Percentiles rank a stretch among this genome's conserved stretches.
Conservation (phyloP, 2,797 vertebrate species). For the Peromyscus attwateri region DNA sequence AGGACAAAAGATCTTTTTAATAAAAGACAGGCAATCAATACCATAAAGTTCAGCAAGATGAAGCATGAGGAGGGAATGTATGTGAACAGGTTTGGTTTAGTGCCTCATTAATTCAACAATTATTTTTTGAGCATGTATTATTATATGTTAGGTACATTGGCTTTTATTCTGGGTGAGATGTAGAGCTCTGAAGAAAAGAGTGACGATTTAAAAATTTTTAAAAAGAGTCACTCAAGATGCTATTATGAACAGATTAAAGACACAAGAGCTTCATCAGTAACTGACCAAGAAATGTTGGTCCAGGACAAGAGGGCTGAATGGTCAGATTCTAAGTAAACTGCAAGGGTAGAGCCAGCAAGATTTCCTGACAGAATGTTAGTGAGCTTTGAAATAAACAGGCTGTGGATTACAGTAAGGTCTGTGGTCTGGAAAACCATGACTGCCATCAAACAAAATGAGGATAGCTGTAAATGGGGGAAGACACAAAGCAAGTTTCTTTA, state of each 20-base stretch:
- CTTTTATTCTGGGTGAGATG: constrained; percentile 46
- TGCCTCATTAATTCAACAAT: not conserved
- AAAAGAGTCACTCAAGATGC: not conserved
- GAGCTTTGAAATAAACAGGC: constrained; percentile 30
- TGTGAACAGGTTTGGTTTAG: constrained; percentile 19
- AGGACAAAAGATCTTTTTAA: not conserved
- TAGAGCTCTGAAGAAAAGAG: constrained; percentile 30
- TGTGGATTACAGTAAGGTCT: not conserved
- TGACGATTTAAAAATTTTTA: not conserved
- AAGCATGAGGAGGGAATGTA: not conserved
- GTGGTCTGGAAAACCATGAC: not conserved
- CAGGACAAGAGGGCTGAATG: not conserved
- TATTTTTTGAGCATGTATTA: not conserved
- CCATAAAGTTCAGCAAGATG: not conserved
- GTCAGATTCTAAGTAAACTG: constrained; percentile 21
- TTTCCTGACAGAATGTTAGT: not conserved
- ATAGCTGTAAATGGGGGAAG: not conserved
- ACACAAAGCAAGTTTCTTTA: not conserved
- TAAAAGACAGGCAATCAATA: not conserved
- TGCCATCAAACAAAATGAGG: not conserved
- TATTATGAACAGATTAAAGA: constrained; percentile 20
- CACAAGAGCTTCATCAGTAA: not conserved
- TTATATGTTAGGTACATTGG: not conserved
- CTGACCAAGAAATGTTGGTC: not conserved
- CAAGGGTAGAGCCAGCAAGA: not conserved